A percentile compares a stretch with the other conserved stretches of the same genome.
Conservation (phyloP, 2,888 invertebrate genomes). For the Leucania comma region DNA sequence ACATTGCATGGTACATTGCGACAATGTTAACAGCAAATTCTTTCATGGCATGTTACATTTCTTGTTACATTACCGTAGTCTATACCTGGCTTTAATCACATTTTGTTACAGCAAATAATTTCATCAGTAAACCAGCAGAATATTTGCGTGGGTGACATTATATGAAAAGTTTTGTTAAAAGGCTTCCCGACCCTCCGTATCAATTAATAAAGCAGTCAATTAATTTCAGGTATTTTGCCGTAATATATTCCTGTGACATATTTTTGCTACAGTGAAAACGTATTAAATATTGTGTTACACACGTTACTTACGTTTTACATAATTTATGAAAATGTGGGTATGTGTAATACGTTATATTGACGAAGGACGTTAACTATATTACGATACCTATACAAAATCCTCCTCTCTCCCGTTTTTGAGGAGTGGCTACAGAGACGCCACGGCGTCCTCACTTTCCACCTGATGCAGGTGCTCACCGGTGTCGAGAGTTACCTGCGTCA, state of each 20-base stretch:
- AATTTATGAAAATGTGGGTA: not conserved
- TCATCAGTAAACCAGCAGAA: not conserved
- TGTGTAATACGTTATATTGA: not conserved
- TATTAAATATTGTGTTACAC: not conserved
- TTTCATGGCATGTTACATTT: too few species aligned
- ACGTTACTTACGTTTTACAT: not conserved
- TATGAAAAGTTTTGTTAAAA: slow-evolving; percentile 10
- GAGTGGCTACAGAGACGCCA: too few species aligned
- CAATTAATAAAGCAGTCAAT: slow-evolving; percentile 18
- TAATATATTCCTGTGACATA: slow-evolving; percentile 7
- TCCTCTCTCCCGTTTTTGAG: too few species aligned
- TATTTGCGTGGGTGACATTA: slow-evolving; percentile 10
- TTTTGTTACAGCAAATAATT: slow-evolving; percentile 26
- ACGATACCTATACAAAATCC: too few species aligned
- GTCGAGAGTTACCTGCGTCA: too few species aligned
- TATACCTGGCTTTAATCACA: too few species aligned
- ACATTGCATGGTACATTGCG: too few species aligned
- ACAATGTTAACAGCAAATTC: too few species aligned
- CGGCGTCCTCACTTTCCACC: too few species aligned
- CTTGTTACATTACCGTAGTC: too few species aligned
- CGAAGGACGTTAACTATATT: too few species aligned
- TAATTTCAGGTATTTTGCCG: slow-evolving; percentile 20
- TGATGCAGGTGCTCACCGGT: too few species aligned
- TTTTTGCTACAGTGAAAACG: not conserved
- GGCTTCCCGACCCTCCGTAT: slow-evolving; percentile 1